Evolutionary conservation across 2,797 vertebrate genomes (phyloP).

Genomic region (Anguilla marmorata): DNA sequence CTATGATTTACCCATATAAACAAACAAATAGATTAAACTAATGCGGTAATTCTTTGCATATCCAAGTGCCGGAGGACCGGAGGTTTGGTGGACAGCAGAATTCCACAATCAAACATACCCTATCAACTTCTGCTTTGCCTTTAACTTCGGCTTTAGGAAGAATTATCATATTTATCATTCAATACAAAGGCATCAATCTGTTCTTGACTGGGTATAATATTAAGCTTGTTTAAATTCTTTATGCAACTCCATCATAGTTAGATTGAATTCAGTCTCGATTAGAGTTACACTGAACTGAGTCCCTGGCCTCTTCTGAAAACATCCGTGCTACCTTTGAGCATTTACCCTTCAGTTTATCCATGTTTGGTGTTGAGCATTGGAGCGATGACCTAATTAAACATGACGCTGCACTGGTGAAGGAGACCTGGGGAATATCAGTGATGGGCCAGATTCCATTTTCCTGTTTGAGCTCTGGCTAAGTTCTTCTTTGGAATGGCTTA

Average conservation of each 20-base stretch:
- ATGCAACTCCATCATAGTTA: neutral
- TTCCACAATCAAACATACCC: conserved; percentile 59
- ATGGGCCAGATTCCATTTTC: neutral
- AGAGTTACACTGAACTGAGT: neutral
- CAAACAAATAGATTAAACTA: conserved; percentile 21
- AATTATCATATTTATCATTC: neutral
- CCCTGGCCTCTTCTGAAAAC: neutral
- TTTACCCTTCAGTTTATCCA: neutral
- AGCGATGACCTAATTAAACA: neutral
- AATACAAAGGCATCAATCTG: neutral
- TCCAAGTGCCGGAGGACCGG: neutral
- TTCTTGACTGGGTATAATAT: neutral
- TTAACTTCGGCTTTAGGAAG: neutral
- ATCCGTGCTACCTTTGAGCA: neutral
- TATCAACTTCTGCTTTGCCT: neutral
- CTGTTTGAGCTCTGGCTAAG: neutral
- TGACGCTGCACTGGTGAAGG: neutral
- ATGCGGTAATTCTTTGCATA: conserved; percentile 12
- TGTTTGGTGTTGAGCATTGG: neutral
- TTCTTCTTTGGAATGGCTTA: neutral
- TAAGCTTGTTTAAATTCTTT: neutral
- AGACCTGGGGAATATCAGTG: neutral
- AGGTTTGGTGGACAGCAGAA: conserved; percentile 47
- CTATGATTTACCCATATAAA: conserved; percentile 17
- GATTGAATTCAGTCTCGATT: neutral